A percentile compares a stretch with the other conserved stretches of the same genome.
phyloP scores from a whole-genome alignment of 53 echinoderm and acorn worm species.

The Pentamera pediparva region DNA sequence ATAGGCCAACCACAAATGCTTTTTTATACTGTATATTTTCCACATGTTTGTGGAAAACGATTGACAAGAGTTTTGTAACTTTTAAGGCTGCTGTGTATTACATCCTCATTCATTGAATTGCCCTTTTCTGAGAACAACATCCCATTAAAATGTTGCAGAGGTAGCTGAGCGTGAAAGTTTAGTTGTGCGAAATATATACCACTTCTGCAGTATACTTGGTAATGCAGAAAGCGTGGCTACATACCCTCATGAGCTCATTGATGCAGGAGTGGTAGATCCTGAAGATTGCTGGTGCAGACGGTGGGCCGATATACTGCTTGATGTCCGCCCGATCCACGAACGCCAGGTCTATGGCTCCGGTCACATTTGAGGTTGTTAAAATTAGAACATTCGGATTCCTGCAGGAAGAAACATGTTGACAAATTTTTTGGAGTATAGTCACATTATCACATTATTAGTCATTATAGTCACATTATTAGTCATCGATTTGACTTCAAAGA shows the following conservation, averaged over 20 bases:
- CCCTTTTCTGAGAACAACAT: no score
- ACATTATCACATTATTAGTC: no score
- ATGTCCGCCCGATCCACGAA: conserved; percentile 97
- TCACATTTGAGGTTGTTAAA: conserved; percentile 88
- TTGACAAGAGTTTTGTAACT: no score
- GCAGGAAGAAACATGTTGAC: conserved; percentile 7
- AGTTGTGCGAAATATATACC: not conserved
- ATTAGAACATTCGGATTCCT: conserved; percentile 88
- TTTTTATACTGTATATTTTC: no score
- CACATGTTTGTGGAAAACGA: no score
- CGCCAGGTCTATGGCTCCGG: conserved; percentile 88
- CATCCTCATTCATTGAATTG: no score
- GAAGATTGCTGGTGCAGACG: conserved; percentile 78
- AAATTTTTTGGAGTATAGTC: no score
- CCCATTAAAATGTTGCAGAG: not conserved
- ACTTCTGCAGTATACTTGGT: not conserved
- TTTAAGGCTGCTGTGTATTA: no score
- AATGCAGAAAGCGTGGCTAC: not conserved
- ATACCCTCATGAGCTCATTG: conserved; percentile 89
- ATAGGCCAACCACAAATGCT: no score
- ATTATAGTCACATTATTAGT: no score
- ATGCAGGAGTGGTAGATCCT: conserved; percentile 82
- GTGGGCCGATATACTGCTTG: conserved; percentile 83
- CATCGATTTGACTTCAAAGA: no score
- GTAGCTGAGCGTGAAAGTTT: no score